Evolutionary conservation across 1,140 invertebrate genomes (phyloP).

Genomic region (Eciton burchellii): DNA sequence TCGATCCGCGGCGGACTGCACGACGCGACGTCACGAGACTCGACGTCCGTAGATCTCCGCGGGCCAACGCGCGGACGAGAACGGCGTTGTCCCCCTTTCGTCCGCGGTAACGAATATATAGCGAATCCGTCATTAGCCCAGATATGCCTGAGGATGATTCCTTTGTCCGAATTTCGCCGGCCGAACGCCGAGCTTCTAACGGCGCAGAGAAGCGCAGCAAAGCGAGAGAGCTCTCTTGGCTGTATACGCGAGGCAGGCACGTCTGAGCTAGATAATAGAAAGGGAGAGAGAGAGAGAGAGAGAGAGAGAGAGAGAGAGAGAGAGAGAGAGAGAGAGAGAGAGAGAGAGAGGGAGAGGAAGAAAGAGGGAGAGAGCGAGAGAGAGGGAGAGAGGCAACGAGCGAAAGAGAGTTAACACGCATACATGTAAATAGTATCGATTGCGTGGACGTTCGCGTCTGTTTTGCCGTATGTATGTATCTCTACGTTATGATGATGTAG

Average conservation of each 20-base stretch:
- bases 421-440: too few species aligned
- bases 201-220: too few species aligned
- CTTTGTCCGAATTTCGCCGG: too few species aligned
- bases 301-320: background rate
- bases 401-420: too few species aligned
- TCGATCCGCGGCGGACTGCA: background rate
- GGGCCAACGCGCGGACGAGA: background rate
- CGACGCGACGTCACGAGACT: background rate
- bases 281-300: background rate
- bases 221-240: too few species aligned
- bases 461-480: background rate
- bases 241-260: too few species aligned
- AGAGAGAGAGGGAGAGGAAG: background rate
- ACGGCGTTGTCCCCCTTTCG: slow-evolving; percentile 13
- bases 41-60: slow-evolving; percentile 27
- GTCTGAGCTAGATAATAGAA: too few species aligned
- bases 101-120: background rate
- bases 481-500: slow-evolving; percentile 39
- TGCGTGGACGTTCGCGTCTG: background rate
- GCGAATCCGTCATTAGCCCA: background rate
- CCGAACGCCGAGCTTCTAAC: too few species aligned
- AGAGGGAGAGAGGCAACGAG: background rate
- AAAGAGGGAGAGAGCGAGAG: too few species aligned
- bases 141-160: too few species aligned
- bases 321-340: background rate